Base-by-base conservation (phyloP, 2,797 vertebrate species). In the Propithecus deckenii region DNA sequence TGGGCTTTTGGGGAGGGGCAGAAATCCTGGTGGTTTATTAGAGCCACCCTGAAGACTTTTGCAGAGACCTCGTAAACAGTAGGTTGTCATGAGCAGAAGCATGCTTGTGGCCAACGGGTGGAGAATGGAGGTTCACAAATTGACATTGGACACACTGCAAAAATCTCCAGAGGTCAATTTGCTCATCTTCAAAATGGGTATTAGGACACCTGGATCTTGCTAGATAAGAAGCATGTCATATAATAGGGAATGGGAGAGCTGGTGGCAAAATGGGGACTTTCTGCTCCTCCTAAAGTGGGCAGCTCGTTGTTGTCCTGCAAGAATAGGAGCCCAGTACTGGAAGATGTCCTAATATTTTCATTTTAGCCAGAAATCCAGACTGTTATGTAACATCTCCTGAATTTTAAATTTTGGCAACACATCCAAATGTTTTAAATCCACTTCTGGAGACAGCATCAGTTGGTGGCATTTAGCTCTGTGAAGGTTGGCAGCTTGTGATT, bases 21-120 rank as follows among this genome's bases (percentile, higher is more conserved):
- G 10, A 0, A 32, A 9, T 48, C 13, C 22, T 23, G 30, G 6
- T 0, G 12, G 46, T 10, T 41, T 57, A 55, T 41, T 13, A 80
- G n/a, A 76, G 38, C 20, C 25, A 22, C 46, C 12, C 15, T 13
- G 59, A 69, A 52, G 65, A 14, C 13, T 2, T 69, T 41, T 7
- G 7, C 7, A 17, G 32, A 75, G 25, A 28, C 0, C 20, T 13
- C 1, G 4, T 25, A 52, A 38, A 11, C 13, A 32, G 35, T 11
- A 4, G 2, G 9, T 10, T 1, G n/a, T 4, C 41, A 28, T 28
- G 2, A 30, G 13, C 15, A 17, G 75, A 25, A 4, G 25, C 1
- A 4, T 7, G 48, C 55, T 38, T 12, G 7, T 48, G 2, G 32
- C 63, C 10, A 20, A 20, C 10, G 22, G 23, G 3, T 3, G 14